Base-by-base conservation (phyloP, 2,113 vertebrate species). In the Calonectris borealis region DNA sequence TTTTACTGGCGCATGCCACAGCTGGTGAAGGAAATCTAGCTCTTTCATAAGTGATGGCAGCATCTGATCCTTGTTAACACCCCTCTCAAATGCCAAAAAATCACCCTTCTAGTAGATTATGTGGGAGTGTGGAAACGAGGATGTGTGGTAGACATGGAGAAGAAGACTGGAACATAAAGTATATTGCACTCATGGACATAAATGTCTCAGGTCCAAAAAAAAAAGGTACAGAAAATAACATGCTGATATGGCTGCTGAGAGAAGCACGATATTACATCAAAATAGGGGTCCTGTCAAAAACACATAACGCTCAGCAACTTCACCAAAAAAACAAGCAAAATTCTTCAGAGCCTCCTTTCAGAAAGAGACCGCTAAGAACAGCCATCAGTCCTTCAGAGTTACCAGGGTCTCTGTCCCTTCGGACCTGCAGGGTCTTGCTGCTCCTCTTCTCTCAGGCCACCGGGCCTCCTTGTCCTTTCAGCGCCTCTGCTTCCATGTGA, bases 61-160 rank as follows among this genome's bases (percentile, higher is more conserved):
- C 94, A 82, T 84, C 91, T 95, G 95, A 95, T 84, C 80, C 80
- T 82, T 91, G 86, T 94, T 97, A 95, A 92, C 83, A 91, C 49
- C 1, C 0, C 34, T 61, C 71, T 82, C 49, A 89, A 89, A 85
- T 69, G 94, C 65, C 88, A 85, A 72, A 96, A 96, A 65, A 38
- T 66, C 27, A 13, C 69, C 44, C 38, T 82, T 68, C 72, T 40
- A 75, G 90, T 75, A 89, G 90, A 84, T 96, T 86, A 90, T 31
- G 49, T 38, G 40, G 51, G 77, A 91, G 52, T 76, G 81, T 82
- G 79, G 81, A 91, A 96, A 95, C 0, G 19, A 81, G 60, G 44
- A 71, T 52, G 61, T 94, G 65, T 75, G 54, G 65, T 60, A 93
- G 77, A 90, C 69, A 13, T 36, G 57, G 64, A 86, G 60, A 61